These are phyloP conservation scores for Megaceryle alcyon DNA, from an alignment of 2,797 vertebrate genomes.

Conservation along the genomic window DNA sequence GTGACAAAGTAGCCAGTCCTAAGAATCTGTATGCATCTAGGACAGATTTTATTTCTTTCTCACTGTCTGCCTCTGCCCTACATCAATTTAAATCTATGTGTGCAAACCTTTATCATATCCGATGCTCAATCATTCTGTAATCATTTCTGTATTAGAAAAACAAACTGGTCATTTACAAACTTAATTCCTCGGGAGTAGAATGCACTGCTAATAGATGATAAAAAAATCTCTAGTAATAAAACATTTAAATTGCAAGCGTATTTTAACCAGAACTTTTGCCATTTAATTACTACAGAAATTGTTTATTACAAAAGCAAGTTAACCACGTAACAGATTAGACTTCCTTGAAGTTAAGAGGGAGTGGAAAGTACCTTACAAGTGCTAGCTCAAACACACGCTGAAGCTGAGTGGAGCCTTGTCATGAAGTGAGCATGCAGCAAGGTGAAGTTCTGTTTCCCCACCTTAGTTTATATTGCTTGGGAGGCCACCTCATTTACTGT, in stretches of 20 bases:
- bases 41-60: neutral
- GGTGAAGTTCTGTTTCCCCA: neutral
- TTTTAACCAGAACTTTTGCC: neutral
- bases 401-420: neutral
- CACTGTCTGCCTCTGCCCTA: neutral
- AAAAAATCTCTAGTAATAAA: neutral
- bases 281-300: neutral
- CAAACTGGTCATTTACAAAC: neutral
- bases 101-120: neutral
- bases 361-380: neutral
- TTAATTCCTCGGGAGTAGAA: neutral
- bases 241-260: neutral
- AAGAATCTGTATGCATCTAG: neutral
- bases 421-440: neutral
- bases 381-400: neutral
- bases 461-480: neutral
- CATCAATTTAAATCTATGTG: neutral
- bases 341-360: neutral
- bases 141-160: neutral
- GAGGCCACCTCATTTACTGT: neutral
- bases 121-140: neutral
- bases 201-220: neutral
- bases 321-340: neutral
- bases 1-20: neutral
- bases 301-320: neutral